Evolutionary conservation across 1,140 invertebrate species (phyloP).

Genomic region (Rhagoletis pomonella): DNA sequence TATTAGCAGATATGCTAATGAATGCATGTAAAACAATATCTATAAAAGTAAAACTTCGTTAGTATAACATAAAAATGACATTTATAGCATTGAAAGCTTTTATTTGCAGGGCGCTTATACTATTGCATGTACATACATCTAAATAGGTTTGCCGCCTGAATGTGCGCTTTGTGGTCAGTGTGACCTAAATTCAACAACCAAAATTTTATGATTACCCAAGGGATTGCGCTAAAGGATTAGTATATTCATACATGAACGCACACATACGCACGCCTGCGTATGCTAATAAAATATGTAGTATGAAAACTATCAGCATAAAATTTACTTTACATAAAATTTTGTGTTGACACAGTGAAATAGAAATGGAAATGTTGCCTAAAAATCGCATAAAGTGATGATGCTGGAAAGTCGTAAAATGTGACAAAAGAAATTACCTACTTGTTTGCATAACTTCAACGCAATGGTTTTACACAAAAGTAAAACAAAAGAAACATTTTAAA

Average conservation of each 20-base stretch:
- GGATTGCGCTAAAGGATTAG: neutral
- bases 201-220: slow-evolving; percentile 34
- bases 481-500: neutral
- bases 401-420: slow-evolving; percentile 1
- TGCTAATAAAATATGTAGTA: slow-evolving; percentile 43
- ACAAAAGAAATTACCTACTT: neutral
- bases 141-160: too few species aligned
- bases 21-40: slow-evolving; percentile 42
- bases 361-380: slow-evolving; percentile 15
- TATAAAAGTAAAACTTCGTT: slow-evolving; percentile 49
- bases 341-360: slow-evolving; percentile 33
- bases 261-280: neutral
- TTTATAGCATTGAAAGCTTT: slow-evolving; percentile 38
- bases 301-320: slow-evolving; percentile 42
- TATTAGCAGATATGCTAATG: slow-evolving; percentile 18
- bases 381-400: neutral
- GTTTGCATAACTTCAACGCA: too few species aligned
- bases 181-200: slow-evolving; percentile 14
- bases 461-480: neutral
- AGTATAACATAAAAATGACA: slow-evolving; percentile 41
- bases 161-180: slow-evolving; percentile 18
- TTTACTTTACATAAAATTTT: slow-evolving; percentile 43
- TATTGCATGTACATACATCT: neutral
- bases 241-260: slow-evolving; percentile 12
- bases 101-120: neutral